phyloP scores from a whole-genome alignment of 2,113 vertebrate species.

The Lamprologus ornatipinnis region DNA sequence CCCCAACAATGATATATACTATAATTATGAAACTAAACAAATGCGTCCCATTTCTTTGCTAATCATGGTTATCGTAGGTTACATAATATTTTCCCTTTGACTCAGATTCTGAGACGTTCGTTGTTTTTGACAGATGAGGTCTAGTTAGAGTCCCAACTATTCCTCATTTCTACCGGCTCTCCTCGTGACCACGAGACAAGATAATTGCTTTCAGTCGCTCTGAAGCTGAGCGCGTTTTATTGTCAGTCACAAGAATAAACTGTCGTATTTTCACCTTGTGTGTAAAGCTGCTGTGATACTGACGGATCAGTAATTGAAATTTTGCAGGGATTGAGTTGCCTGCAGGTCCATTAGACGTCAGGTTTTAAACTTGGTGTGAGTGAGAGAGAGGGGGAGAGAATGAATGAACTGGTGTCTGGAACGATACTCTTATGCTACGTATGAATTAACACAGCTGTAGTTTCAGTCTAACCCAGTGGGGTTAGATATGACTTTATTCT shows the following conservation, averaged over 20 bases:
- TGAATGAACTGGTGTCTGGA: neutral
- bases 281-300: neutral
- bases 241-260: neutral
- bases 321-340: neutral
- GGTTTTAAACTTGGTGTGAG: neutral
- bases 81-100: neutral
- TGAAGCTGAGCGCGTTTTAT: neutral
- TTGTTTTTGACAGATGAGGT: neutral
- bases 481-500: neutral
- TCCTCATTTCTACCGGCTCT: neutral
- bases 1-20: neutral
- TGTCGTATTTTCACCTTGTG: neutral
- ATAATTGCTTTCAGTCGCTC: neutral
- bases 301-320: neutral
- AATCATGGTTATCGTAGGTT: neutral
- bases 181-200: neutral
- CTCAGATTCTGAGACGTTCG: fast-evolving
- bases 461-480: neutral
- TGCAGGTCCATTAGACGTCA: neutral
- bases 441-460: neutral
- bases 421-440: fast-evolving
- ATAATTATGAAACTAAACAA: neutral
- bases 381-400: neutral
- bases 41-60: neutral
- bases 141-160: neutral